Evolutionary conservation across 2,113 vertebrate species (phyloP).

Genomic region (Neolamprologus variostigma): DNA sequence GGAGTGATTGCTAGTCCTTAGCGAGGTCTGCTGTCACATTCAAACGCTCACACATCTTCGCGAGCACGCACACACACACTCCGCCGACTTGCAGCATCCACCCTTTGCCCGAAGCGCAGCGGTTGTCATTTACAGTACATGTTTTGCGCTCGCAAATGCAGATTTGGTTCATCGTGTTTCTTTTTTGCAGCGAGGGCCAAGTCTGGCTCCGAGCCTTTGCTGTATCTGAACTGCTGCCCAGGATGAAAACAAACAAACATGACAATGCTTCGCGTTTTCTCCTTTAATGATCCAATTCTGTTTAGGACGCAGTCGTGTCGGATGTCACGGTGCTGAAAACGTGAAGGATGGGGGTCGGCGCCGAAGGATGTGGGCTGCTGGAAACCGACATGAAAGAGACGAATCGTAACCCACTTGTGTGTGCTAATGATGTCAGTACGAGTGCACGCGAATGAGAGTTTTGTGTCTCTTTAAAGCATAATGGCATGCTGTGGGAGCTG

Average conservation of each 20-base stretch:
- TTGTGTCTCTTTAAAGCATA: slow-evolving; percentile 50
- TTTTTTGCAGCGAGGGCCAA: slow-evolving; percentile 1
- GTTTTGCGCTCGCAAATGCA: slow-evolving; percentile 45
- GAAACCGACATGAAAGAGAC: slow-evolving; percentile 41
- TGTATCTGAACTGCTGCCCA: slow-evolving; percentile 48
- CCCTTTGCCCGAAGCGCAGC: slow-evolving; percentile 10
- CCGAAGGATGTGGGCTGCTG: neutral
- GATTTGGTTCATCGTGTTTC: slow-evolving; percentile 18
- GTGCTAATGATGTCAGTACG: slow-evolving; percentile 33
- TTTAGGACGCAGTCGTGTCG: slow-evolving; percentile 18
- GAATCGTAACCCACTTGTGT: slow-evolving; percentile 50
- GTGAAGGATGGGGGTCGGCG: slow-evolving; percentile 52
- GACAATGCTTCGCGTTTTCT: slow-evolving; percentile 35
- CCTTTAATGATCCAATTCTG: slow-evolving; percentile 33
- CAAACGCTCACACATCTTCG: neutral
- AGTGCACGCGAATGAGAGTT: slow-evolving; percentile 26
- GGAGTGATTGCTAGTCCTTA: slow-evolving; percentile 74
- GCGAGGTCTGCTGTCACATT: slow-evolving; percentile 65
- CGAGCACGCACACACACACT: neutral
- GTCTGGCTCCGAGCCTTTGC: slow-evolving; percentile 31
- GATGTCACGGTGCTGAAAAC: slow-evolving; percentile 37
- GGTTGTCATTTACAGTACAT: slow-evolving; percentile 38
- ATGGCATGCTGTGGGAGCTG: slow-evolving; percentile 14
- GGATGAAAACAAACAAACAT: slow-evolving; percentile 50
- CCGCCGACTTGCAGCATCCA: neutral